Conservation (phyloP, 2,113 vertebrate genomes). For the Onychostruthus taczanowskii region DNA sequence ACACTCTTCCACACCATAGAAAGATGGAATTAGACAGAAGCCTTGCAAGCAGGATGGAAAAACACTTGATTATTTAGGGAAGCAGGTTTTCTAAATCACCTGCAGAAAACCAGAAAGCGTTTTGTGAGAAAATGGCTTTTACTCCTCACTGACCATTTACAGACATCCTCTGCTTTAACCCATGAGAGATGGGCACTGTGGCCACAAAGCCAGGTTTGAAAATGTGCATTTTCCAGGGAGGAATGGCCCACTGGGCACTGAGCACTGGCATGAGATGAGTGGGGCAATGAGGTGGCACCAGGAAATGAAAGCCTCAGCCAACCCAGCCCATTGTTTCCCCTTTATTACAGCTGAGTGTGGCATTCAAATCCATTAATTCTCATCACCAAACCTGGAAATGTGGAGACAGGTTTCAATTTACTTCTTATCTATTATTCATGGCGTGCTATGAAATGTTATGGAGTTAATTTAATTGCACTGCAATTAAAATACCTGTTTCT, state of each 20-base stretch:
- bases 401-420: neutral
- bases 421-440: slow-evolving; percentile 45
- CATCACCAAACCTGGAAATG: neutral
- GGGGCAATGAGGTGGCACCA: neutral
- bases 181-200: neutral
- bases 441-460: neutral
- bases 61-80: neutral
- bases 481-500: slow-evolving; percentile 41
- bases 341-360: neutral
- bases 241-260: neutral
- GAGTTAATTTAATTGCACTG: slow-evolving; percentile 20
- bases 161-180: neutral
- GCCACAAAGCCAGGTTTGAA: neutral
- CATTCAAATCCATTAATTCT: neutral
- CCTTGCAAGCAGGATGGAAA: neutral
- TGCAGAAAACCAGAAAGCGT: neutral
- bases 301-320: neutral
- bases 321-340: neutral
- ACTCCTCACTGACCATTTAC: neutral
- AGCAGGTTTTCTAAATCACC: neutral
- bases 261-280: neutral
- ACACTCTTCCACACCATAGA: neutral
- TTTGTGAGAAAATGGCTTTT: neutral
- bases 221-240: neutral
- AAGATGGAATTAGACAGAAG: neutral